Base-by-base conservation (phyloP, 2,888 invertebrate genomes). In the Papilio demoleus region DNA sequence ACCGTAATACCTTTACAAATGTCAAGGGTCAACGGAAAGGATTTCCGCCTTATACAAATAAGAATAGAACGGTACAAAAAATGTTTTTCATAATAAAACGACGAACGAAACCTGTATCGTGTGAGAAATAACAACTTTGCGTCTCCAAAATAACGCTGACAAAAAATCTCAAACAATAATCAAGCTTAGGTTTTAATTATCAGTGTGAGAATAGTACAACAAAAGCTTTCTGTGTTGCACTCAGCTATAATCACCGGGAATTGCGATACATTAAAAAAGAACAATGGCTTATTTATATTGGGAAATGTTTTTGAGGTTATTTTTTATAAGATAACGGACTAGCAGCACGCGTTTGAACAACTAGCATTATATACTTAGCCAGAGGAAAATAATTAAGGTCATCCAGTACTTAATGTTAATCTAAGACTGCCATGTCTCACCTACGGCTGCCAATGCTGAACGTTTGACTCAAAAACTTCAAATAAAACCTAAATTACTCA, bases 21-120 rank as follows among this genome's bases (percentile, higher is more conserved):
- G 85, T 81, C 87, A 88, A 78, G 84, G 88, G 83, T 87, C 82
- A 79, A 70, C 74, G 73, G 74, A 76, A 77, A 83, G 79, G 79
- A 85, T 81, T 80, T 84, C 83, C 84, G 81, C 74, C 68, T 77
- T 75, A 72, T 72, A 75, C 73, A 65, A 75, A 73, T 75, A 59
- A 45, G 63, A 69, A 68, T 71, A 70, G 69, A 60, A 40, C 22
- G 17, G 3, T 42, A 14, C 6, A 45, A 45, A 38, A 42, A n/a
- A 61, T 27, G 2, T 38, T 50, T 67, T 50, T 24, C 11, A 27
- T 24, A 36, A 17, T 17, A 12, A 47, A 36, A 12, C 47, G 34
- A 42, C 19, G 38, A 63, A 17, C 27, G 40, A 42, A 19, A 53
- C 68, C 17, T 14, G 40, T 24, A 40, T 58, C 38, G 40, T 42